These are phyloP conservation scores for Magallana angulata DNA, from an alignment of 1,140 invertebrate genomes.

Conservation along the genomic window DNA sequence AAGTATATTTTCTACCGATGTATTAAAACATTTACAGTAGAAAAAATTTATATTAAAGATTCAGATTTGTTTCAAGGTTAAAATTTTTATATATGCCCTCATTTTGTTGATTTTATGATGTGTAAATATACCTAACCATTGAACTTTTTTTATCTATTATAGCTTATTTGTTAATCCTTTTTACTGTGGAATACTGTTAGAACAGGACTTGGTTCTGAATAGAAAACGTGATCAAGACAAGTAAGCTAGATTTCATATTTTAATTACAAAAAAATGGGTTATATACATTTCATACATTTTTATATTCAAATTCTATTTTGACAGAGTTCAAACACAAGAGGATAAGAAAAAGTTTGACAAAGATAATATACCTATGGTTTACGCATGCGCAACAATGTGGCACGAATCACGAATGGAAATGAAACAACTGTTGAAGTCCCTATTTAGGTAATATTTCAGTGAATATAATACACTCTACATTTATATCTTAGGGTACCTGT, in stretches of 20 bases:
- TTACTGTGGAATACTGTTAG: conserved; percentile 37
- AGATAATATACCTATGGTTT: neutral
- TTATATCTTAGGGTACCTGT: no score
- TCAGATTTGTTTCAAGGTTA: neutral
- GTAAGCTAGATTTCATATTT: neutral
- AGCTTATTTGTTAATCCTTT: conserved; percentile 36
- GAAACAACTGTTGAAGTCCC: no score
- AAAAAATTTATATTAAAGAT: neutral
- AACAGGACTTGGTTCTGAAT: conserved; percentile 34
- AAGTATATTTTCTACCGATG: neutral
- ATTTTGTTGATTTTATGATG: neutral
- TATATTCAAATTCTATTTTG: neutral
- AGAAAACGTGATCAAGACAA: conserved; percentile 2
- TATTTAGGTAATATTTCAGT: no score
- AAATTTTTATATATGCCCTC: neutral
- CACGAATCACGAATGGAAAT: neutral
- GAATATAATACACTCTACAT: no score
- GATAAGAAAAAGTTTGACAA: neutral
- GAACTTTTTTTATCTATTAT: neutral
- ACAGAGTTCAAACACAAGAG: neutral
- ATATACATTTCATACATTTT: no score
- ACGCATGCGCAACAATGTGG: neutral
- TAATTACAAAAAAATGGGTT: no score
- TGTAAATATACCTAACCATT: neutral
- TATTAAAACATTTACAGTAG: neutral